These are phyloP conservation scores for Poecile montanus DNA, from an alignment of 2,797 vertebrate genomes.

Conservation along the genomic window DNA sequence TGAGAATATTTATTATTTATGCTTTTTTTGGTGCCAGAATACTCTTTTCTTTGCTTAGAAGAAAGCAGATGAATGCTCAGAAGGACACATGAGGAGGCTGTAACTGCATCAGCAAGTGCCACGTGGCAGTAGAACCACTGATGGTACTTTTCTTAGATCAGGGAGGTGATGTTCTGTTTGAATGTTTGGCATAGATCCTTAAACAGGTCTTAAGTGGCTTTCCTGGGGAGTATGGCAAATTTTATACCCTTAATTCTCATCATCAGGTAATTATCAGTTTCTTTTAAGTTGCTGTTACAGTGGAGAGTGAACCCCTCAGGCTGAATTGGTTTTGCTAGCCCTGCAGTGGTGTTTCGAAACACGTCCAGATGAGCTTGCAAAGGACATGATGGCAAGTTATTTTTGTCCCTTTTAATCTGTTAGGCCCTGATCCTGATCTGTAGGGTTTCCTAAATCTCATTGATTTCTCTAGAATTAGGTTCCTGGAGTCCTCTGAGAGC, in stretches of 20 bases:
- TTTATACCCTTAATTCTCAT: background rate
- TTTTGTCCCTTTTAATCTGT: conserved; percentile 38
- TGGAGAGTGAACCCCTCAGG: rapidly evolving
- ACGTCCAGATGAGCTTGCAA: background rate
- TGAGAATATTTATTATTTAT: background rate
- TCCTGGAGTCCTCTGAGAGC: conserved; percentile 18
- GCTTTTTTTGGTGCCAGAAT: background rate
- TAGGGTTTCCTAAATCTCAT: conserved; percentile 49
- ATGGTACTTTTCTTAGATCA: background rate
- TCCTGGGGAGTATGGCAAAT: background rate
- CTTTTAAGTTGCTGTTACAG: background rate
- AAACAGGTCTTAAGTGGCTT: background rate
- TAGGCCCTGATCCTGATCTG: conserved; percentile 31
- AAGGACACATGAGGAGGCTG: background rate
- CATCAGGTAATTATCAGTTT: background rate
- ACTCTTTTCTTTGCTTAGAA: background rate
- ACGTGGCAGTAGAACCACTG: background rate
- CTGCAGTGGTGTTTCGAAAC: rapidly evolving
- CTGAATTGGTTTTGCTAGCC: background rate
- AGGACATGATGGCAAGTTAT: background rate
- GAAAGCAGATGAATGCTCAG: background rate
- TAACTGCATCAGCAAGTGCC: background rate
- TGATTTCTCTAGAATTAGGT: conserved; percentile 52
- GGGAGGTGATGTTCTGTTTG: background rate
- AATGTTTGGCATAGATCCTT: background rate